Base-by-base conservation (phyloP, 2,888 invertebrate species). In the Lumbricus terrestris region DNA sequence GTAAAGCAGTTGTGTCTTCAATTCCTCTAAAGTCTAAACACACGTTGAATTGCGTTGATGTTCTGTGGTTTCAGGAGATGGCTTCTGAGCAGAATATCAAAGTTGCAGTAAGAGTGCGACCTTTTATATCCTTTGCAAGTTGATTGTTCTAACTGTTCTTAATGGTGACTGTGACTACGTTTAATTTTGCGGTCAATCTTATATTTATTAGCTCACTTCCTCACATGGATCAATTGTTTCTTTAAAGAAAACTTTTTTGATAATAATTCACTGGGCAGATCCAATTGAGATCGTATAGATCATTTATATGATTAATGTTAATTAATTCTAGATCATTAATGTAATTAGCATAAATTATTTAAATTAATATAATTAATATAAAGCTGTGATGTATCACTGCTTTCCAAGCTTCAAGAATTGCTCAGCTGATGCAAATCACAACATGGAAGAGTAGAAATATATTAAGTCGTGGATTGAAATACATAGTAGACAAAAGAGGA, bases 91-190 rank as follows among this genome's bases (percentile, higher is more conserved):
- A 96, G 93, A 95, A 95, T 91, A 95, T 96, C 4, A 95, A 95
- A 92, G 96, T 96, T n/a, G 96, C 96, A 8, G 96, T 96, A 23
- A 93, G 96, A 88, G 96, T 96, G 69, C 94, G 96, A 35, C 96
- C 96, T 91, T 96, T 96, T 93, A 94, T 94, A 94, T 94, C 94
- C 94, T 94, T 94, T 83, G 1, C 16, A 16, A 69, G 13, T 69
- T 5, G 20, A 47, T 47, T 20, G n/a, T n/a, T n/a, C n/a, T n/a
- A n/a, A n/a, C n/a, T n/a, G n/a, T n/a, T n/a, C n/a, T n/a, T n/a
- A n/a, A n/a, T n/a, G n/a, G n/a, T n/a, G n/a, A n/a, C n/a, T n/a
- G n/a, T n/a, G n/a, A n/a, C n/a, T n/a, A n/a, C n/a, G n/a, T n/a
- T n/a, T n/a, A n/a, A n/a, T n/a, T 40, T 40, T 40, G 40, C 11